phyloP scores from a whole-genome alignment of 2,888 invertebrate genomes.

The Myathropa florea region DNA sequence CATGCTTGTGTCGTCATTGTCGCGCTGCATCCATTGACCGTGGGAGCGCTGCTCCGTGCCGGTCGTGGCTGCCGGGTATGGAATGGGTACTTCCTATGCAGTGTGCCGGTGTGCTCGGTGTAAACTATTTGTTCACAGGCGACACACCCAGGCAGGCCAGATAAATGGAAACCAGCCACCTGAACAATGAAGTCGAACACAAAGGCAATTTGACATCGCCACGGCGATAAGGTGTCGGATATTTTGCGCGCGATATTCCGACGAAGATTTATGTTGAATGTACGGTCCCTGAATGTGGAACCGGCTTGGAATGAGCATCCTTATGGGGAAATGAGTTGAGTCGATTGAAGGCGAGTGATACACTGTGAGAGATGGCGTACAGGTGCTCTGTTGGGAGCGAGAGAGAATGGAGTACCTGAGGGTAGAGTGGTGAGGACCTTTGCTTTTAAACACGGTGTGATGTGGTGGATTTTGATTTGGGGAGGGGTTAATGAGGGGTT shows the following conservation, averaged over 20 bases:
- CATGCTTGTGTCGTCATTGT: not conserved
- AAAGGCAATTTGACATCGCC: constrained; percentile 42
- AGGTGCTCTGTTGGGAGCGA: not conserved
- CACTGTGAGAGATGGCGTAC: not conserved
- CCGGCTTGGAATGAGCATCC: not conserved
- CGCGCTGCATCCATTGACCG: constrained; percentile 48
- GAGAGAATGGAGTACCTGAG: not conserved
- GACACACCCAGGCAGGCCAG: constrained; percentile 38
- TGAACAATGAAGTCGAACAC: constrained; percentile 28
- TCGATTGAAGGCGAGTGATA: not conserved
- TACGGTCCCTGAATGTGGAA: not conserved
- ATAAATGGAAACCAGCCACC: not conserved
- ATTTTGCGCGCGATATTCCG: not conserved
- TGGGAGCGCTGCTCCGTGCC: constrained; percentile 53
- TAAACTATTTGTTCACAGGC: constrained; percentile 40
- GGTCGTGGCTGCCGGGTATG: constrained; percentile 4
- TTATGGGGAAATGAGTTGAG: not conserved
- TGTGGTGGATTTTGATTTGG: no score
- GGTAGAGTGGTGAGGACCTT: no score
- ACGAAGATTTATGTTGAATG: constrained; percentile 21
- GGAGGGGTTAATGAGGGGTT: no score
- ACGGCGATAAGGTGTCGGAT: constrained; percentile 13
- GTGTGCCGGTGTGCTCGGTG: constrained; percentile 1
- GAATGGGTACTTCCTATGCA: constrained; percentile 11
- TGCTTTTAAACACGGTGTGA: no score